Evolutionary conservation across 2,888 invertebrate genomes (phyloP).

Genomic region (Corythucha ciliata): DNA sequence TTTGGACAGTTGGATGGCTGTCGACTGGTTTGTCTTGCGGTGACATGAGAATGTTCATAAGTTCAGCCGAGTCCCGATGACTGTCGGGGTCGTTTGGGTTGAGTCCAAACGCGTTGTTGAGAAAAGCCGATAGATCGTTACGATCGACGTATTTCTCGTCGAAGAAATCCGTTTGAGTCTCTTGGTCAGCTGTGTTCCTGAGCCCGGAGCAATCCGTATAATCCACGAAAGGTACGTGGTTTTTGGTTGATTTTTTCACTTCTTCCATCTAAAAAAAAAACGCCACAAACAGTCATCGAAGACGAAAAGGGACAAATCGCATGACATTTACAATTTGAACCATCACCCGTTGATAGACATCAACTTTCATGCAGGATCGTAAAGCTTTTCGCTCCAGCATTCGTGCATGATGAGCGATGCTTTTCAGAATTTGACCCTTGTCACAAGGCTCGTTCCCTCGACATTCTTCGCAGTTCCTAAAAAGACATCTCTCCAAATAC

Average conservation of each 20-base stretch:
- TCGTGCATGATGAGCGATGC: constrained; percentile 27
- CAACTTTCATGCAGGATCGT: constrained; percentile 35
- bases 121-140: constrained; percentile 5
- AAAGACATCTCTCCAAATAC: constrained; percentile 29
- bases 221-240: constrained; percentile 18
- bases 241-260: constrained; percentile 24
- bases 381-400: constrained; percentile 36
- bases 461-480: constrained; percentile 30
- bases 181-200: constrained; percentile 14
- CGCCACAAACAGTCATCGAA: background rate
- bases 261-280: constrained; percentile 26
- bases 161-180: constrained; percentile 29
- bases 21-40: constrained; percentile 4
- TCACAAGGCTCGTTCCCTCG: constrained; percentile 5
- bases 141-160: constrained; percentile 3
- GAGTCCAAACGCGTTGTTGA: constrained; percentile 10
- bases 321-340: constrained; percentile 31
- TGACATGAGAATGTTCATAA: constrained; percentile 25
- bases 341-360: constrained; percentile 35
- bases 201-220: constrained; percentile 1
- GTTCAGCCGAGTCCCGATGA: constrained; percentile 16
- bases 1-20: background rate
- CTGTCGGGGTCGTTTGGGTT: constrained; percentile 3
- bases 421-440: constrained; percentile 1
- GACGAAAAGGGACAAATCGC: background rate